phyloP scores from a whole-genome alignment of 1,140 invertebrate species.

The Aphis craccivora region DNA sequence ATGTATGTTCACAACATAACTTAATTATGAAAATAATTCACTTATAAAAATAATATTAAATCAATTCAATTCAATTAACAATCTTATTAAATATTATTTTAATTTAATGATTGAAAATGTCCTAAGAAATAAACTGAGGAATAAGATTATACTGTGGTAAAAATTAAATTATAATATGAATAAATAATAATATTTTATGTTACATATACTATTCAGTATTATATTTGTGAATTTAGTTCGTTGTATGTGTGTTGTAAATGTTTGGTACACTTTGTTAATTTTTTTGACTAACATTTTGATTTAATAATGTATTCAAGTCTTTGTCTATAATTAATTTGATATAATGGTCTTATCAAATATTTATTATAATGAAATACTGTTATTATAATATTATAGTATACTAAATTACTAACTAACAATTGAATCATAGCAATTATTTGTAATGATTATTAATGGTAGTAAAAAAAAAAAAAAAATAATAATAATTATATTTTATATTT shows the following conservation, averaged over 20 bases:
- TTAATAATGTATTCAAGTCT: neutral
- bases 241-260: neutral
- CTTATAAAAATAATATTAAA: neutral
- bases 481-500: neutral
- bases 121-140: neutral
- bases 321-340: neutral
- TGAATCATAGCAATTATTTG: neutral
- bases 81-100: neutral
- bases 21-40: neutral
- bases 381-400: neutral
- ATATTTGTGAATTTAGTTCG: neutral
- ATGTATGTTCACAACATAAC: neutral
- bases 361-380: neutral
- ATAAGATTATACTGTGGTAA: neutral
- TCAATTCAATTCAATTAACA: neutral
- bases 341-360: neutral
- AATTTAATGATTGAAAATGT: neutral
- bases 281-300: neutral
- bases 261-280: neutral
- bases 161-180: neutral
- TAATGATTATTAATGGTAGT: neutral
- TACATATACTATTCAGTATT: neutral
- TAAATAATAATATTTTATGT: neutral
- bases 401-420: neutral
- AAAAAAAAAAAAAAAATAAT: neutral